Conservation (phyloP, 2,888 invertebrate species). For the Platycheirus albimanus region DNA sequence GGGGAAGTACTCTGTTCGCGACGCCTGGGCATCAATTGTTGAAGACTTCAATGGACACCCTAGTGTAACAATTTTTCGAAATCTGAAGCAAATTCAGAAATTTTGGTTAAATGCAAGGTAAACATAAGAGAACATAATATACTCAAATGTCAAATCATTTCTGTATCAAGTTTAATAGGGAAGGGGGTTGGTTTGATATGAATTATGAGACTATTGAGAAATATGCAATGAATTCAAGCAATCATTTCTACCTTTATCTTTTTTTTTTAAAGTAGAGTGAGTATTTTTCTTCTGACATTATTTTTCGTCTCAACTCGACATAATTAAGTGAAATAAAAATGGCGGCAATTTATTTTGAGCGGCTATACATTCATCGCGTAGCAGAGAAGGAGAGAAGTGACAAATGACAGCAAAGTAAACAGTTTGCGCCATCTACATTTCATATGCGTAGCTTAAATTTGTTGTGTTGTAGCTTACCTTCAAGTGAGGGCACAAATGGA, state of each 20-base stretch:
- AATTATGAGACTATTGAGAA: neutral
- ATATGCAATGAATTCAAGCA: neutral
- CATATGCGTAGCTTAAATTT: neutral
- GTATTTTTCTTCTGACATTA: slow-evolving; percentile 13
- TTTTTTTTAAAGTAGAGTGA: slow-evolving; percentile 50
- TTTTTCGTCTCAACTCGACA: slow-evolving; percentile 44
- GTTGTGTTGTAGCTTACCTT: too few species aligned
- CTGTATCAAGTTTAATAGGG: too few species aligned
- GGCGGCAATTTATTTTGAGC: slow-evolving; percentile 69
- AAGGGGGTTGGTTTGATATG: neutral
- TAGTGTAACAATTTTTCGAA: slow-evolving; percentile 79
- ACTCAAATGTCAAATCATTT: too few species aligned
- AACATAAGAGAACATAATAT: too few species aligned
- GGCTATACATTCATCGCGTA: slow-evolving; percentile 18
- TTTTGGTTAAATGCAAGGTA: slow-evolving; percentile 83
- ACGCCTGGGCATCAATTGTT: slow-evolving; percentile 82
- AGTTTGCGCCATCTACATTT: slow-evolving; percentile 49
- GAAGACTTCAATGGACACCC: slow-evolving; percentile 81
- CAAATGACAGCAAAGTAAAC: slow-evolving; percentile 16
- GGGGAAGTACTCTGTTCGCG: slow-evolving; percentile 81
- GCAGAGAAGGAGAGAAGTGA: slow-evolving; percentile 42
- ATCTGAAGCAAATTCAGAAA: slow-evolving; percentile 82
- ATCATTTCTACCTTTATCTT: neutral
- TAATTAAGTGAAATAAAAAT: slow-evolving; percentile 71
- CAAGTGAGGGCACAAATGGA: too few species aligned